A percentile compares a stretch with the other conserved stretches of the same genome.
These are phyloP conservation scores for Philhelius pedissequus DNA, from an alignment of 2,888 invertebrate species.

Conservation along the genomic window DNA sequence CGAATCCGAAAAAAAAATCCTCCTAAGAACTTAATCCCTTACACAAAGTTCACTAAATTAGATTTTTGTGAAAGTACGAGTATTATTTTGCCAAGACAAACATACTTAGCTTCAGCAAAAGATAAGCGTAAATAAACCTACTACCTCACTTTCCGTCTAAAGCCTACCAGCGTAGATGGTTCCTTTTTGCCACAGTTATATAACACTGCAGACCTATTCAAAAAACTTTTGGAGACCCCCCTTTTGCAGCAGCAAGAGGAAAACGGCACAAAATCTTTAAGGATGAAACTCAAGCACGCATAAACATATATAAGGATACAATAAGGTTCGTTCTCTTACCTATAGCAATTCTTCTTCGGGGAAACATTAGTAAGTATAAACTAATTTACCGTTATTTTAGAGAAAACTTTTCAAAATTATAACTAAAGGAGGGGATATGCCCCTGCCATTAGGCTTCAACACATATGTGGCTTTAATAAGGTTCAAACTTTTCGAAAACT, in stretches of 20 bases:
- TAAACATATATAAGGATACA: background rate
- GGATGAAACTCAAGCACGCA: background rate
- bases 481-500: slow-evolving; percentile 56
- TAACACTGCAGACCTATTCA: too few species aligned
- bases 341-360: background rate
- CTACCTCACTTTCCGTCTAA: background rate
- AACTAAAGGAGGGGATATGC: too few species aligned
- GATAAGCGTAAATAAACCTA: background rate
- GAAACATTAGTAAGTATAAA: slow-evolving; percentile 33
- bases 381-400: slow-evolving; percentile 38
- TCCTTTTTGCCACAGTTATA: background rate
- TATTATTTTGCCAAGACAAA: slow-evolving; percentile 20
- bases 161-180: slow-evolving; percentile 21
- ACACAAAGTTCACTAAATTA: slow-evolving; percentile 47
- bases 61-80: background rate
- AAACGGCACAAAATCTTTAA: background rate
- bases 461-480: slow-evolving; percentile 40
- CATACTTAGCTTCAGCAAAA: background rate
- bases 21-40: slow-evolving; percentile 43
- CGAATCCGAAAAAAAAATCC: background rate
- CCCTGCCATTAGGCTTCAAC: too few species aligned
- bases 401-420: slow-evolving; percentile 14
- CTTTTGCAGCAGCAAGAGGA: background rate
- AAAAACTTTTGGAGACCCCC: background rate
- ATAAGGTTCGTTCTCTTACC: background rate